Evolutionary conservation across 2,113 vertebrate species (phyloP).

Genomic region (Sturnus vulgaris): DNA sequence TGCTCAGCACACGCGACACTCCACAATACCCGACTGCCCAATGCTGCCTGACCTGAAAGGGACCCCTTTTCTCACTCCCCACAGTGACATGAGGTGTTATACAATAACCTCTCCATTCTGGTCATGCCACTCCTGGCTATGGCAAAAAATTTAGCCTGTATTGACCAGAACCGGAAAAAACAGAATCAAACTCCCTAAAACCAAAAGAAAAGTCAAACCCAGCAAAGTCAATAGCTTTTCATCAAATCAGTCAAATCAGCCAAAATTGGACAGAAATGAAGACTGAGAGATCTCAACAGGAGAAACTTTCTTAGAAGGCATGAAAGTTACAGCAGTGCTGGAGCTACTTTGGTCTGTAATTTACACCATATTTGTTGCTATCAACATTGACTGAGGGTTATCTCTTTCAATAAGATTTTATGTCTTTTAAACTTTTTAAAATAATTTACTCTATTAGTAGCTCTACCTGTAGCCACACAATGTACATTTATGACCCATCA

Average conservation of each 20-base stretch:
- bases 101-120: neutral
- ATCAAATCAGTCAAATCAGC: neutral
- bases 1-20: fast-evolving
- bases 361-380: neutral
- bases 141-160: neutral
- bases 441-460: neutral
- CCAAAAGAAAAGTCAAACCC: neutral
- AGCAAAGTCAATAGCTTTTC: neutral
- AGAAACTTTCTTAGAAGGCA: neutral
- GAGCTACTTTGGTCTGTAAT: neutral
- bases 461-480: neutral
- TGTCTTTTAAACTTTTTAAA: neutral
- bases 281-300: neutral
- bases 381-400: neutral
- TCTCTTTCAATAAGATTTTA: neutral
- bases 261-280: neutral
- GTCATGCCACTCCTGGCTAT: neutral
- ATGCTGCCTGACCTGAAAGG: neutral
- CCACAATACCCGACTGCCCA: neutral
- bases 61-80: neutral
- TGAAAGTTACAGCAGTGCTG: neutral
- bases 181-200: neutral
- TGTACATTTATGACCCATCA: neutral
- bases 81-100: neutral
- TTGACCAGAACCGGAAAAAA: neutral